Evolutionary conservation across 2,888 invertebrate species (phyloP), one percentile per base, ranked within the genome.

Genomic region (Smittia aterrima): DNA sequence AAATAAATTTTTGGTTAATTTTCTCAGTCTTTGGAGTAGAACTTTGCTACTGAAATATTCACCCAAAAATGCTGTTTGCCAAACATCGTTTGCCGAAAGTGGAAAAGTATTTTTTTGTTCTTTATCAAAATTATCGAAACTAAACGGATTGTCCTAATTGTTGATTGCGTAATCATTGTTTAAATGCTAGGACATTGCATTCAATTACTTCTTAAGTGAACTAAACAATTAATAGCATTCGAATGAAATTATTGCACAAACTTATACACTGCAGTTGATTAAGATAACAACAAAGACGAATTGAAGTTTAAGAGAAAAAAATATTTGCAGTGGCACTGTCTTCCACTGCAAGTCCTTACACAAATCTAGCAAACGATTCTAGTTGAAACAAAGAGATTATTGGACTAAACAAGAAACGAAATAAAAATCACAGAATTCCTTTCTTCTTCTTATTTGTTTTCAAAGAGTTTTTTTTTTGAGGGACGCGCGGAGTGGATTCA

Each of bases 151-250:
- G 47, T 47, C 47, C 47, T 47, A 47, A 47, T 47, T 6, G 16
- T 16, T 47, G 16, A 9, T 54, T 16, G 16, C 20, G 4, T 54
- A 4, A 32, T 32, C 32, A 47, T 47, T 2, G 11, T 38, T 38
- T 47, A 47, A 47, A 47, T 47, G 16, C 32, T 47, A 47, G 47
- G 47, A 47, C 47, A 47, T 47, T n/a, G 47, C 47, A 47, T 16
- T 47, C 16, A 47, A 47, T 47, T 47, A 47, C 16, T 13, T 47
- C n/a, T 47, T 3, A 47, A 47, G 47, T 47, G n/a, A 54, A 18
- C 54, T 54, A 22, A 62, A 62, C 18, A 62, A 1, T 20, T 62
- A 22, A 47, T 47, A 16, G 2, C 16, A 47, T 16, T 13, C 22
- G 18, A 9, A 11, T 22, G 20, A 20, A 62, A 22, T 1, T 62